phyloP scores from a whole-genome alignment of 2,797 vertebrate genomes.

The Astyanax mexicanus region DNA sequence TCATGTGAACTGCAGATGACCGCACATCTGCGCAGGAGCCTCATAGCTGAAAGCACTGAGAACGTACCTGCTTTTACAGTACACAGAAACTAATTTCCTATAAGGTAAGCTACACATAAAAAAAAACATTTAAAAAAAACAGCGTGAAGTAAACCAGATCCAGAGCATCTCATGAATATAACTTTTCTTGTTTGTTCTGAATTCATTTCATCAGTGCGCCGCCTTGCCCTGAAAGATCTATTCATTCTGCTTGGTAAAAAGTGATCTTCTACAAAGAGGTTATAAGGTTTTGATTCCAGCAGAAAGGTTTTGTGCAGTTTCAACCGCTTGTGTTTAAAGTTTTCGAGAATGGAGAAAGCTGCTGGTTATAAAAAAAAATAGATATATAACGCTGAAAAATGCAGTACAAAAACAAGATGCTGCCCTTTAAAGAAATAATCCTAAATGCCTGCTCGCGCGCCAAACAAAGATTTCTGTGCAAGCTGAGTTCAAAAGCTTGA shows the following conservation, averaged over 20 bases:
- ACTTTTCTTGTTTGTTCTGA: background rate
- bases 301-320: constrained; percentile 2
- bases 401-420: constrained; percentile 12
- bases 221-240: background rate
- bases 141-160: background rate
- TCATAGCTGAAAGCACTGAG: background rate
- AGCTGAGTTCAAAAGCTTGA: constrained; percentile 44
- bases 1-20: background rate
- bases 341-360: constrained; percentile 10
- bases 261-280: constrained; percentile 12
- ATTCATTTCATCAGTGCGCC: background rate
- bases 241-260: constrained; percentile 10
- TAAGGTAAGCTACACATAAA: background rate
- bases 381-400: constrained; percentile 11
- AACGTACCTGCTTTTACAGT: background rate
- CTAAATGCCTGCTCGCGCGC: constrained; percentile 25
- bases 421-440: constrained; percentile 32
- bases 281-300: constrained; percentile 11
- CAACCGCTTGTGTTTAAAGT: constrained; percentile 1
- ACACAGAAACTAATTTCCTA: background rate
- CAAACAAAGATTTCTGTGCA: constrained; percentile 33
- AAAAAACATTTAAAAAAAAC: background rate
- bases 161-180: background rate
- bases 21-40: background rate
- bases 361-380: constrained; percentile 11